A percentile compares a stretch with the other conserved stretches of the same genome.
phyloP scores from a whole-genome alignment of 1,140 invertebrate species.

The Triops cancriformis region DNA sequence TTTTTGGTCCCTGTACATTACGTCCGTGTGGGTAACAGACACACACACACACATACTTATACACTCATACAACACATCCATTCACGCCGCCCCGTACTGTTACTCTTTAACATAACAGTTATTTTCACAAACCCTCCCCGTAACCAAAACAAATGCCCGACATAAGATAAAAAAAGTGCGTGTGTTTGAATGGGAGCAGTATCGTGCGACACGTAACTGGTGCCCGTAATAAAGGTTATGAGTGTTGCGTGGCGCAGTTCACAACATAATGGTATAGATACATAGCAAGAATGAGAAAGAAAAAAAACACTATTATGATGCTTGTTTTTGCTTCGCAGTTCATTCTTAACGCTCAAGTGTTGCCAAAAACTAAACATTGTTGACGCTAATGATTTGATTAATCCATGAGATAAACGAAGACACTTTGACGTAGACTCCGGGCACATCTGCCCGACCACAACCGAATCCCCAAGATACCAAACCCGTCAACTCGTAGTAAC shows the following conservation, averaged over 20 bases:
- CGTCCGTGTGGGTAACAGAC: neutral
- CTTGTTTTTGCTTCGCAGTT: too few relatives aligned
- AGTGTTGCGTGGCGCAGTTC: neutral
- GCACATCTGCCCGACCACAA: constrained; percentile 76
- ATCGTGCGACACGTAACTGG: constrained; percentile 3
- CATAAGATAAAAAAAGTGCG: neutral
- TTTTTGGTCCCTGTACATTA: neutral
- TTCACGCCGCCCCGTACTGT: neutral
- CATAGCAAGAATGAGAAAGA: neutral
- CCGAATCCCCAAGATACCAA: constrained; percentile 89
- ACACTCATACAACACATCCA: too few relatives aligned
- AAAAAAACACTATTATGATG: neutral
- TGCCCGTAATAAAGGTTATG: neutral
- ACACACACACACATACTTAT: neutral
- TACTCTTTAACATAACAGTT: neutral
- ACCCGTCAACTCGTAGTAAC: constrained; percentile 82
- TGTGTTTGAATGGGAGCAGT: neutral
- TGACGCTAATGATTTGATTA: constrained; percentile 91
- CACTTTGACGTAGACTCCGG: constrained; percentile 88
- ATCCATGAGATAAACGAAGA: constrained; percentile 93
- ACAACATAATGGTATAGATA: neutral
- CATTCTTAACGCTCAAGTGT: neutral
- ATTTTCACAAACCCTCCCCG: constrained; percentile 7
- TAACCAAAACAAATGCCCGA: constrained; percentile 6
- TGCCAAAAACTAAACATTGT: constrained; percentile 56